Percentiles rank a stretch among this genome's conserved stretches.
These are phyloP conservation scores for Amphibalanus amphitrite DNA, from an alignment of 1,140 invertebrate species.

Conservation along the genomic window DNA sequence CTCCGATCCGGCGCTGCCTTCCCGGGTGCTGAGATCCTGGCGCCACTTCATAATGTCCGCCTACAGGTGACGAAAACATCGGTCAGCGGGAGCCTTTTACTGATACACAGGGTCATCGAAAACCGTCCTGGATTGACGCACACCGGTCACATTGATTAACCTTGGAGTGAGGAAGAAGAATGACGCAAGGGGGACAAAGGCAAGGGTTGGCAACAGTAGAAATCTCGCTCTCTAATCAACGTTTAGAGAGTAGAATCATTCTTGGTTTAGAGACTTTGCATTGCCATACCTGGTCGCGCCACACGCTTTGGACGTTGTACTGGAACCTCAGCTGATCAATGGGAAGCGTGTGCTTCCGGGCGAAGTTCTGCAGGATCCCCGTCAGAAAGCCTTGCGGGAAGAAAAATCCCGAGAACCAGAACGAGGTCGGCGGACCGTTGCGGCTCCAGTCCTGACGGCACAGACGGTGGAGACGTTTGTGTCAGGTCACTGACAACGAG, in stretches of 20 bases:
- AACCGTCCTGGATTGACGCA: too few relatives aligned
- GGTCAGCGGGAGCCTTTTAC: too few relatives aligned
- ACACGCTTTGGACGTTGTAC: conserved; percentile 6
- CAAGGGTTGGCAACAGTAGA: too few relatives aligned
- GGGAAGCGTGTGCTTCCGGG: conserved; percentile 62
- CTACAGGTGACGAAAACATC: background rate
- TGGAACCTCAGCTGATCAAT: conserved; percentile 54
- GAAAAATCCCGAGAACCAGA: conserved; percentile 87
- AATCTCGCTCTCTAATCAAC: too few relatives aligned
- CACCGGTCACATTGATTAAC: too few relatives aligned
- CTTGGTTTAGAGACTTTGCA: too few relatives aligned
- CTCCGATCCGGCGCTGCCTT: background rate
- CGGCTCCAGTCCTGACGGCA: background rate
- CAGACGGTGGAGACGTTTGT: too few relatives aligned
- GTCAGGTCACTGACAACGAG: too few relatives aligned
- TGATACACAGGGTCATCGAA: too few relatives aligned
- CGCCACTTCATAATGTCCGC: background rate
- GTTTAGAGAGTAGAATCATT: too few relatives aligned
- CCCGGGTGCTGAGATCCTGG: background rate
- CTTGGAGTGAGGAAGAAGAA: too few relatives aligned
- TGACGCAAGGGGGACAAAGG: too few relatives aligned
- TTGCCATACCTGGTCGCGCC: conserved; percentile 4
- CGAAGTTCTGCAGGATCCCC: conserved; percentile 82
- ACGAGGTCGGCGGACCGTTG: conserved; percentile 55
- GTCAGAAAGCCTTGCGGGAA: conserved; percentile 91